Conservation (phyloP, 1,140 invertebrate species). For the Choristoneura fumiferana region DNA sequence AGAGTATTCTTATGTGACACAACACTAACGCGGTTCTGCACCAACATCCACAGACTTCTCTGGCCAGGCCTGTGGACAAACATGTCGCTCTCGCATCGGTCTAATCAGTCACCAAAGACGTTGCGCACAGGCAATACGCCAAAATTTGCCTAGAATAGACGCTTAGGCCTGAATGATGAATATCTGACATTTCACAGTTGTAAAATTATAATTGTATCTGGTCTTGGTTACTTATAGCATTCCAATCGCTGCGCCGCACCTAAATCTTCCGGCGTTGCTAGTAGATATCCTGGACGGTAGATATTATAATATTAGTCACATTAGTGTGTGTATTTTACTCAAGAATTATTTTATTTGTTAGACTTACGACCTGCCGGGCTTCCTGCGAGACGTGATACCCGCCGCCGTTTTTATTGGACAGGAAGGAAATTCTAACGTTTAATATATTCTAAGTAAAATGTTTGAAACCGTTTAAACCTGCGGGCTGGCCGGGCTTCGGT, state of each 20-base stretch:
- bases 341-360: slow-evolving; percentile 74
- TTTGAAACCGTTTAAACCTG: slow-evolving; percentile 26
- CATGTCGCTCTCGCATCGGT: too few species aligned
- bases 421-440: slow-evolving; percentile 73
- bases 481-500: slow-evolving; percentile 4
- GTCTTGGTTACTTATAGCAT: slow-evolving; percentile 39
- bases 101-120: too few species aligned
- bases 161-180: too few species aligned
- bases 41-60: too few species aligned
- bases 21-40: too few species aligned
- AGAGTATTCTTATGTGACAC: too few species aligned
- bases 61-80: too few species aligned
- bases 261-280: slow-evolving; percentile 71
- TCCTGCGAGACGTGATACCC: slow-evolving; percentile 61
- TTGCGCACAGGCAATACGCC: too few species aligned
- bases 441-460: slow-evolving; percentile 62
- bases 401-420: slow-evolving; percentile 71
- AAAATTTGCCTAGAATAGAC: too few species aligned
- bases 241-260: slow-evolving; percentile 38
- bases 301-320: slow-evolving; percentile 76
- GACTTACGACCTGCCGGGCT: slow-evolving; percentile 68
- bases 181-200: too few species aligned
- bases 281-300: slow-evolving; percentile 63
- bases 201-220: too few species aligned
- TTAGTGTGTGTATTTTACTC: slow-evolving; percentile 71